Evolutionary conservation across 2,797 vertebrate species (phyloP).

Genomic region (Anguilla marmorata): DNA sequence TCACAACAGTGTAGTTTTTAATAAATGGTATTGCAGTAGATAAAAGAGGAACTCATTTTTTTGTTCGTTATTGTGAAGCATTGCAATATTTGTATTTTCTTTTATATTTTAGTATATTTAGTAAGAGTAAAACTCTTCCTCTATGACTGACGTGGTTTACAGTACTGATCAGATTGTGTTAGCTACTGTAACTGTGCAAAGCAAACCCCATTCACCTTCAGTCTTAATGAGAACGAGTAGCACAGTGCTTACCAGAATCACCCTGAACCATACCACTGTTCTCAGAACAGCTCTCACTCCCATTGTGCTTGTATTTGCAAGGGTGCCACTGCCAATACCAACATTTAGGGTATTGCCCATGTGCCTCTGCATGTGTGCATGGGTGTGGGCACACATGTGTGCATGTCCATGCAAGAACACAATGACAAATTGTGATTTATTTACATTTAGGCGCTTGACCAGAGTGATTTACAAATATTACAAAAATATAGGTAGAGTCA

Average conservation of each 20-base stretch:
- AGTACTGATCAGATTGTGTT: not conserved
- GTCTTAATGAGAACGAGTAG: not conserved
- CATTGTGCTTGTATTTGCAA: not conserved
- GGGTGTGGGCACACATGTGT: too few species aligned
- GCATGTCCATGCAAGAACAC: not conserved
- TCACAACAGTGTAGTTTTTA: too few species aligned
- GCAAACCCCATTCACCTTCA: not conserved
- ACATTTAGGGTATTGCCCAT: not conserved
- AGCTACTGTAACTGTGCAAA: not conserved
- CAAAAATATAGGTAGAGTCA: too few species aligned
- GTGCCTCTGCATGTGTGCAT: too few species aligned
- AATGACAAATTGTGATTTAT: not conserved
- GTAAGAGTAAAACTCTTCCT: not conserved
- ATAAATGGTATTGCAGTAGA: too few species aligned
- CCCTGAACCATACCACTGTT: not conserved
- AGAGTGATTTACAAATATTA: too few species aligned
- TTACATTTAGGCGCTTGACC: too few species aligned
- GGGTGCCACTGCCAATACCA: not conserved
- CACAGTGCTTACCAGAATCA: not conserved
- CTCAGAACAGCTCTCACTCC: not conserved
- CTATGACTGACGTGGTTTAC: not conserved
- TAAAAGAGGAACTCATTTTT: too few species aligned
- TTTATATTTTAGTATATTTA: too few species aligned
- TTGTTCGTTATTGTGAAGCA: too few species aligned
- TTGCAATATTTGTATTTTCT: too few species aligned